A percentile compares a stretch with the other conserved stretches of the same genome.
phyloP scores from a whole-genome alignment of 2,888 invertebrate species.

The Lepidocyrtoides sp. region DNA sequence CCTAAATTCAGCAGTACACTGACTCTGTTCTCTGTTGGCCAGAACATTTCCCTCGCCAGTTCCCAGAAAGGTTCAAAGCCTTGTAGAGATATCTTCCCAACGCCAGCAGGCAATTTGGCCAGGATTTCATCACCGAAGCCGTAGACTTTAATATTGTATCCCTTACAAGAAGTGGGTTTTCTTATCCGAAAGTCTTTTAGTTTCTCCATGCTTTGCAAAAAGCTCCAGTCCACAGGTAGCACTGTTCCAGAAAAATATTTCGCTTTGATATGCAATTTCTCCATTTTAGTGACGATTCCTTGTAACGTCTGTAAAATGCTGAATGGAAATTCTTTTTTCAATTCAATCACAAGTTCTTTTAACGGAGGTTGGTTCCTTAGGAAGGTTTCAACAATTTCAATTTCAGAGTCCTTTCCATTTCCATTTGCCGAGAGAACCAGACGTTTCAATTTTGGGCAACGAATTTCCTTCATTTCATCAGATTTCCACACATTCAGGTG shows the following conservation, averaged over 20 bases:
- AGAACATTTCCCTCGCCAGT: too few relatives aligned
- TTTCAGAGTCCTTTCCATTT: neutral
- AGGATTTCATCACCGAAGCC: slow-evolving; percentile 70
- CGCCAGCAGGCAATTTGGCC: slow-evolving; percentile 33
- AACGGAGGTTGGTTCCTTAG: slow-evolving; percentile 76
- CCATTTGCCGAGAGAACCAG: slow-evolving; percentile 58
- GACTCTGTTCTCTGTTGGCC: slow-evolving; percentile 57
- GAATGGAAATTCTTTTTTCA: slow-evolving; percentile 73
- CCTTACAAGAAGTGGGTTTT: slow-evolving; percentile 16
- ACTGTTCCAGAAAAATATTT: slow-evolving; percentile 66
- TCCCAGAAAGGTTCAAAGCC: slow-evolving; percentile 72
- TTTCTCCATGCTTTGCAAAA: slow-evolving; percentile 61
- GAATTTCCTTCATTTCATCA: slow-evolving; percentile 64
- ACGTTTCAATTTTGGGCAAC: slow-evolving; percentile 73
- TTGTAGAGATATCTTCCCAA: slow-evolving; percentile 55
- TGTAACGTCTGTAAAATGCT: slow-evolving; percentile 47
- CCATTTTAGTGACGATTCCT: slow-evolving; percentile 65
- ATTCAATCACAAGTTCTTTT: slow-evolving; percentile 62
- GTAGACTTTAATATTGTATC: slow-evolving; percentile 38
- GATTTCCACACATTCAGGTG: slow-evolving; percentile 77
- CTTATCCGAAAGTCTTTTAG: slow-evolving; percentile 70
- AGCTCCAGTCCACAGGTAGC: slow-evolving; percentile 73
- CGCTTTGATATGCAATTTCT: slow-evolving; percentile 70
- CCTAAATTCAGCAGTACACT: slow-evolving; percentile 21
- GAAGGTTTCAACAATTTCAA: slow-evolving; percentile 65